Evolutionary conservation across 2,113 vertebrate species (phyloP), one percentile per base, ranked within the genome.

Genomic region (Dipodomys stephensi): DNA sequence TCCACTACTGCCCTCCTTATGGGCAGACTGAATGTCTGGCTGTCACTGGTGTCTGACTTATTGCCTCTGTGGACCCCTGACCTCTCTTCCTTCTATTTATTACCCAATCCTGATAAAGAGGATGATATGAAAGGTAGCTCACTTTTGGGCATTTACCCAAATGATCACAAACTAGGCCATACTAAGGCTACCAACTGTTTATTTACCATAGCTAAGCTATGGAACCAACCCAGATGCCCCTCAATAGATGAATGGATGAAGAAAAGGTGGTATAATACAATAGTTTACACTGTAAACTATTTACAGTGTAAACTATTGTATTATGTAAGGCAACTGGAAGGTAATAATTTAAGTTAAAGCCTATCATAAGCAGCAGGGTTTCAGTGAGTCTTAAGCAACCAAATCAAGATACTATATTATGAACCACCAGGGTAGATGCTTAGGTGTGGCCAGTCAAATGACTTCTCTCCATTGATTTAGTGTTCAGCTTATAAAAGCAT

Each of bases 1-100:
- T 32, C 4, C 4, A 39, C 11, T 19, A 23, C 7, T 15, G 0
- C 22, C 10, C 4, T 11, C 2, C 23, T n/a, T 46, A 7, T 13
- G 4, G 32, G 30, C 11, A 30, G 72, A 64, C 62, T 23, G 22
- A 32, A 19, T 35, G 62, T 27, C 39, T 62, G 28, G 18, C 35
- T 57, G 53, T 57, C 12, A 57, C 53, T 57, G 15, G 15, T 57
- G 4, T 57, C 53, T 57, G 53, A 1, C 4, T 57, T 16, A 16
- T 16, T 13, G 53, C 53, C 15, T 57, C 53, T 57, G 53, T 35
- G 44, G 3, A 44, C 20, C 1, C 60, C 10, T 11, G 35, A 39
- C 64, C 1, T 15, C 4, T 93, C 32, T 60, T 39, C 28, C 44
- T 83, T 30, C 3, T 3, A 23, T 65, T 72, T 13, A 72, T 77